Conservation (phyloP, 2,797 vertebrate genomes). For the Buceros bicornis region DNA sequence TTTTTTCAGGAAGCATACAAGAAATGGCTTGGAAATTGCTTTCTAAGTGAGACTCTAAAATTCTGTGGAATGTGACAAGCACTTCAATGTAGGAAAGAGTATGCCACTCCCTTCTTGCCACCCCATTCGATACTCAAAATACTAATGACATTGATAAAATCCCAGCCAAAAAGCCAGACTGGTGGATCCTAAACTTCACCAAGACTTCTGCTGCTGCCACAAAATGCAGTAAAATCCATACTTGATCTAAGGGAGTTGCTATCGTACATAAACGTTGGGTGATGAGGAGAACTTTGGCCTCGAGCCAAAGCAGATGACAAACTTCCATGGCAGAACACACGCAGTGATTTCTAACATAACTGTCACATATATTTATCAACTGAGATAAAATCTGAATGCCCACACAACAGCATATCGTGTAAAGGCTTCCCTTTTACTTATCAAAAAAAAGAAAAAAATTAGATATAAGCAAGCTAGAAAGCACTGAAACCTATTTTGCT, state of each 20-base stretch:
- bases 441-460: not conserved
- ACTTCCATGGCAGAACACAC: not conserved
- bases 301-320: not conserved
- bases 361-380: slow-evolving; percentile 16
- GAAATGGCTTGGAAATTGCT: slow-evolving; percentile 38
- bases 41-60: not conserved
- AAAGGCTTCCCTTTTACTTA: not conserved
- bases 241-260: not conserved
- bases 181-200: not conserved
- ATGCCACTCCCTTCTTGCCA: slow-evolving; percentile 25
- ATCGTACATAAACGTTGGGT: not conserved
- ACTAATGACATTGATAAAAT: slow-evolving; percentile 6
- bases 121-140: slow-evolving; percentile 1
- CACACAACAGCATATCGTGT: not conserved
- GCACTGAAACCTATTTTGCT: not conserved
- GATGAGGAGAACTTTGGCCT: slow-evolving; percentile 32
- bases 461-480: not conserved
- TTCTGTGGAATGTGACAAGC: slow-evolving; percentile 2
- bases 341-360: not conserved
- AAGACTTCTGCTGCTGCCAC: slow-evolving; percentile 9
- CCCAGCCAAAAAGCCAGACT: slow-evolving; percentile 31
- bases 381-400: not conserved
- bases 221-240: slow-evolving; percentile 24
- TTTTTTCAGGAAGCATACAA: slow-evolving; percentile 38
- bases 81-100: not conserved